phyloP scores from a whole-genome alignment of 2,113 vertebrate genomes.

The Labeo rohita region DNA sequence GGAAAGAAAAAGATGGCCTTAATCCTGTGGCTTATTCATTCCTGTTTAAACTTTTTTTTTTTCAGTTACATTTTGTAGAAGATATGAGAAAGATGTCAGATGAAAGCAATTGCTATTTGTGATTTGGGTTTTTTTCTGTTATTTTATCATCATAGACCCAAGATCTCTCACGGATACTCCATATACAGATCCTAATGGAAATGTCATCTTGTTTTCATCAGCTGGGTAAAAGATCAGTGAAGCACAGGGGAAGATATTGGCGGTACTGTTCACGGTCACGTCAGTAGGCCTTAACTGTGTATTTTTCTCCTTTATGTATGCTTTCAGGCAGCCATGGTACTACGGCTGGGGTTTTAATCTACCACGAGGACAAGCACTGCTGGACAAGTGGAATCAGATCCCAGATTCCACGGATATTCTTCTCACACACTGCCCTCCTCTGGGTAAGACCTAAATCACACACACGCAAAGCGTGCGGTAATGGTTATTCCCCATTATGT shows the following conservation, averaged over 20 bases:
- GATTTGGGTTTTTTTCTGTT: neutral
- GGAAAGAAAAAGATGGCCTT: neutral
- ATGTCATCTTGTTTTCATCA: slow-evolving; percentile 38
- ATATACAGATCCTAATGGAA: slow-evolving; percentile 23
- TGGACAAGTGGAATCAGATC: slow-evolving; percentile 98
- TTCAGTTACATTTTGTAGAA: neutral
- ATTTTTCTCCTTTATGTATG: slow-evolving; percentile 22
- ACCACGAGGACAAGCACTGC: slow-evolving; percentile 90
- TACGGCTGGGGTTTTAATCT: slow-evolving; percentile 98
- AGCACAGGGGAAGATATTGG: neutral
- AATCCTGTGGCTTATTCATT: neutral
- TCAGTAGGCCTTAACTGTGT: slow-evolving; percentile 21
- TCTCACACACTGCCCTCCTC: slow-evolving; percentile 93
- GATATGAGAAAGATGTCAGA: neutral
- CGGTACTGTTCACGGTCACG: slow-evolving; percentile 27
- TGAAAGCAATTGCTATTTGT: neutral
- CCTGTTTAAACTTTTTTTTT: neutral
- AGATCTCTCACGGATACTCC: neutral
- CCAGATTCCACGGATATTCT: slow-evolving; percentile 93
- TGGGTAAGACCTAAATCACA: slow-evolving; percentile 81
- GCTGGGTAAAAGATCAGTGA: slow-evolving; percentile 37
- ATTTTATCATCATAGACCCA: neutral
- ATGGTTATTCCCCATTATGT: slow-evolving; percentile 2
- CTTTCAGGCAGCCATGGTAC: slow-evolving; percentile 96
- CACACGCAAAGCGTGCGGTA: slow-evolving; percentile 33